These are phyloP conservation scores for Rhinogobius similis DNA, from an alignment of 2,113 vertebrate genomes.

Conservation along the genomic window DNA sequence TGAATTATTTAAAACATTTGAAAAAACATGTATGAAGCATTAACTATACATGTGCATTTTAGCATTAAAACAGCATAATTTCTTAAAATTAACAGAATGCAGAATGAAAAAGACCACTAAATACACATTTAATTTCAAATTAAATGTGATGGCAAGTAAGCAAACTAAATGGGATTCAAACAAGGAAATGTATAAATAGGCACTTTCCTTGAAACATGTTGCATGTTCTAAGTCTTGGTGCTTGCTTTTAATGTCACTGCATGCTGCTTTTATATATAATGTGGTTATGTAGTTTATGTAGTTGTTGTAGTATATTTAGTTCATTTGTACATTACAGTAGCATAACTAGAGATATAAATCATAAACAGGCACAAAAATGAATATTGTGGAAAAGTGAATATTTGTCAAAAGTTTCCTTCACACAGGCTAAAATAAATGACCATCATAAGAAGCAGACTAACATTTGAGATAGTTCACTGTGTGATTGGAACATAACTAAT, in stretches of 20 bases:
- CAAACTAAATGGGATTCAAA: background rate
- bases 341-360: background rate
- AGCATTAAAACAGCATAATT: background rate
- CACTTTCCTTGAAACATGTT: background rate
- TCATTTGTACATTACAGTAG: background rate
- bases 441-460: background rate
- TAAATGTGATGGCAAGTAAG: conserved; percentile 1
- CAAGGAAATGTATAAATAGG: background rate
- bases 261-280: background rate
- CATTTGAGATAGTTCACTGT: background rate
- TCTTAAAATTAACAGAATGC: background rate
- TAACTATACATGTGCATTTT: background rate
- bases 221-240: background rate
- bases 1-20: conserved; percentile 11
- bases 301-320: background rate
- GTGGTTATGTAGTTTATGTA: background rate
- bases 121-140: background rate
- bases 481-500: background rate
- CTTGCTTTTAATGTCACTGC: background rate
- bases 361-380: background rate
- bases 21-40: background rate
- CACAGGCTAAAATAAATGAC: background rate
- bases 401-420: background rate
- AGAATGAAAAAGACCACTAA: background rate
- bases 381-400: background rate